Evolutionary conservation across 2,888 invertebrate genomes (phyloP).

Genomic region (Pemphredon lugubris): DNA sequence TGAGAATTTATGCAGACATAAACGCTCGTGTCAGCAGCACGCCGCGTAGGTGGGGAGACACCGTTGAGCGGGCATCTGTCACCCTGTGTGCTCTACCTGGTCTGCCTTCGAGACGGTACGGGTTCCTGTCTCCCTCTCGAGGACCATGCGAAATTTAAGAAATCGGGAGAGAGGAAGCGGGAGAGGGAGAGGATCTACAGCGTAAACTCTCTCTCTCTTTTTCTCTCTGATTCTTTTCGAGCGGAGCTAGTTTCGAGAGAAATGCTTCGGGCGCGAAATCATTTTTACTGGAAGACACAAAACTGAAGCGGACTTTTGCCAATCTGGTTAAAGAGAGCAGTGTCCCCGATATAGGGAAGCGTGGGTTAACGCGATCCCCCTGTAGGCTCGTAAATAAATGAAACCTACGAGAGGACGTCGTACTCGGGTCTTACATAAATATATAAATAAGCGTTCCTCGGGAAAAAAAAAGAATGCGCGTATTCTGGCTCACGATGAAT

Average conservation of each 20-base stretch:
- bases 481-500: conserved; percentile 38
- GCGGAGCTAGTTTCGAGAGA: not conserved
- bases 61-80: conserved; percentile 71
- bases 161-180: conserved; percentile 16
- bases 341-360: conserved; percentile 57
- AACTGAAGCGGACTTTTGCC: conserved; percentile 31
- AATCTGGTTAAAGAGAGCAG: conserved; percentile 52
- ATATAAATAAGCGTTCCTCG: conserved; percentile 35
- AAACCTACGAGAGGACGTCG: conserved; percentile 61
- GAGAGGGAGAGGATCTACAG: too few relatives aligned
- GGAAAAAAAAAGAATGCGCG: conserved; percentile 29
- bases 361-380: conserved; percentile 58
- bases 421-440: conserved; percentile 40
- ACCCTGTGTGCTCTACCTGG: conserved; percentile 62
- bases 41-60: conserved; percentile 71
- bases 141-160: conserved; percentile 39
- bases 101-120: conserved; percentile 39
- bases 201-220: not conserved
- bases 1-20: conserved; percentile 79
- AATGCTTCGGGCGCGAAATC: conserved; percentile 4
- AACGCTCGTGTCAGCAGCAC: conserved; percentile 76
- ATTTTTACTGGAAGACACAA: conserved; percentile 30
- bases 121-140: conserved; percentile 16
- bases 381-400: conserved; percentile 60
- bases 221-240: not conserved